phyloP scores from a whole-genome alignment of 2,113 vertebrate species.

The Sylvilagus bachmani region DNA sequence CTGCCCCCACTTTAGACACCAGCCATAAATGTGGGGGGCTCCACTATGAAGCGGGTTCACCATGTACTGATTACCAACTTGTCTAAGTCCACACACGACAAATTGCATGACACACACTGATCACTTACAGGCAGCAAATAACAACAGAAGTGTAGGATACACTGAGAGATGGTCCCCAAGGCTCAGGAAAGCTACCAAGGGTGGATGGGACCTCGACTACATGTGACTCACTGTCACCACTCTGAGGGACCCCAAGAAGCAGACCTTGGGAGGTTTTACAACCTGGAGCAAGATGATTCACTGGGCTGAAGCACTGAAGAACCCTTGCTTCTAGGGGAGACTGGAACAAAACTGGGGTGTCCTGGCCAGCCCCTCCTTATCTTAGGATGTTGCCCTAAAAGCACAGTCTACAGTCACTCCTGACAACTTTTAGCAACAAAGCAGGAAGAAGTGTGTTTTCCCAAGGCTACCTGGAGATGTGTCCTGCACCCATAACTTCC shows the following conservation, averaged over 20 bases:
- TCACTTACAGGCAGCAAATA: neutral
- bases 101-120: neutral
- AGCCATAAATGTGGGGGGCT: neutral
- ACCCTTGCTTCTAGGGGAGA: neutral
- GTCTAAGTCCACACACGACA: too few relatives aligned
- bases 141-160: neutral
- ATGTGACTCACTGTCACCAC: neutral
- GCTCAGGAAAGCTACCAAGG: neutral
- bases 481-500: neutral
- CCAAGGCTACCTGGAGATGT: neutral
- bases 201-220: neutral
- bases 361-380: neutral
- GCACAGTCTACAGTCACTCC: neutral
- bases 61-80: neutral
- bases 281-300: neutral
- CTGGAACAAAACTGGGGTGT: neutral
- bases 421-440: neutral
- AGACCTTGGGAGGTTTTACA: neutral
- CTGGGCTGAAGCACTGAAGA: neutral
- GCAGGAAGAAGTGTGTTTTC: neutral
- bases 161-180: neutral
- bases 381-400: neutral
- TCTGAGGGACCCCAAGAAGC: neutral
- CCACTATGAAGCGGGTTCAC: neutral
- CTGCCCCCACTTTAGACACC: neutral